Conservation (phyloP, 2,888 invertebrate genomes). For the Atethmia centrago region DNA sequence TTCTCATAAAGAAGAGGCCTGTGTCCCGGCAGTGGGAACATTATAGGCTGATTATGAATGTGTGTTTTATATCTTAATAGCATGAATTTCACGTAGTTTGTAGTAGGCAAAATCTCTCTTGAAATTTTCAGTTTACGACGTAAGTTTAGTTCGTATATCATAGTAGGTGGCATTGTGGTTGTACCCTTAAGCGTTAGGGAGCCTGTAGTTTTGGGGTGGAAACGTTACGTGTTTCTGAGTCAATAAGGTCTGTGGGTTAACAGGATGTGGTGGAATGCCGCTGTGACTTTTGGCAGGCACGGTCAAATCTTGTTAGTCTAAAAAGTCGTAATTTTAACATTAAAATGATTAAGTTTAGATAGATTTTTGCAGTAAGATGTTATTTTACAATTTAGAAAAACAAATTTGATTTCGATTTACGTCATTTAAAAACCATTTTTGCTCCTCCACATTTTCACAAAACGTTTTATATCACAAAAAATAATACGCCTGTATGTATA, state of each 20-base stretch:
- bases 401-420: background rate
- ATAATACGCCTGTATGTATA: background rate
- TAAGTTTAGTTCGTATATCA: constrained; percentile 48
- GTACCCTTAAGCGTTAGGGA: constrained; percentile 26
- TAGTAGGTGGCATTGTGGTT: constrained; percentile 41
- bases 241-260: constrained; percentile 6
- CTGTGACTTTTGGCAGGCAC: background rate
- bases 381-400: no score
- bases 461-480: background rate
- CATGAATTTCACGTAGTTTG: background rate
- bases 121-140: constrained; percentile 60
- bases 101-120: constrained; percentile 26
- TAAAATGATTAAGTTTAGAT: background rate
- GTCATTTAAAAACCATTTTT: background rate
- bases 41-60: no score
- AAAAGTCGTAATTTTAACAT: background rate
- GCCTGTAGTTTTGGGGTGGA: constrained; percentile 10
- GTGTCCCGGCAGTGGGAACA: no score
- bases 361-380: no score
- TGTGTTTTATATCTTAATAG: no score
- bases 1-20: no score
- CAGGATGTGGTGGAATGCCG: background rate
- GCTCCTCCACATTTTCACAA: no score
- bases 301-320: background rate
- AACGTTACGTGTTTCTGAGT: background rate